A percentile compares a stretch with the other conserved stretches of the same genome.
phyloP scores from a whole-genome alignment of 2,888 invertebrate species.

The Rhagonycha lutea region DNA sequence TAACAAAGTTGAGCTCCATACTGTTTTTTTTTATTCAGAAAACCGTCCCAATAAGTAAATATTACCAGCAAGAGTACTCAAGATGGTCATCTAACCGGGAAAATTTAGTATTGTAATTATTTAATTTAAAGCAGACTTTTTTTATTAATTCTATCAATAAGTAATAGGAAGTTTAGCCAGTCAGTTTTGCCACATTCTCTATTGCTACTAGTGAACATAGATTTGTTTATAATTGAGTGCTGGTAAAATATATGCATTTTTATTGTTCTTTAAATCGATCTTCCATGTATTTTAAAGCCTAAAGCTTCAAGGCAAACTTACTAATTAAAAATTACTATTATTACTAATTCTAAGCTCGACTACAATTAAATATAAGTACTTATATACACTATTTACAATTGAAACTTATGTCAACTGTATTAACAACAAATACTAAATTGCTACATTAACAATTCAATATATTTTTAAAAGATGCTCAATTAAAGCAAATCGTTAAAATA shows the following conservation, averaged over 20 bases:
- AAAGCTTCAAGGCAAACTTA: constrained; percentile 21
- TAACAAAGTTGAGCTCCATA: background rate
- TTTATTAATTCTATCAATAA: background rate
- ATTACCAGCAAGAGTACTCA: background rate
- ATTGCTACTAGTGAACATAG: background rate
- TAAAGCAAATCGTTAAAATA: background rate
- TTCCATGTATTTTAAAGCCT: constrained; percentile 16
- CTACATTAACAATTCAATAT: constrained; percentile 24
- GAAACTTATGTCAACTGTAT: constrained; percentile 42
- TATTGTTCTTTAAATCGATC: constrained; percentile 18
- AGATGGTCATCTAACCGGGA: background rate
- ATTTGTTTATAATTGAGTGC: background rate
- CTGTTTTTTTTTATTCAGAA: background rate
- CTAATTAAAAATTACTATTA: constrained; percentile 19
- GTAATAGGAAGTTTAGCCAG: background rate
- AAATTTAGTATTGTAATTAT: background rate
- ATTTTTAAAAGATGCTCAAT: constrained; percentile 26
- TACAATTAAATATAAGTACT: constrained; percentile 31
- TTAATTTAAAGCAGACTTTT: background rate
- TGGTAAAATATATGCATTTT: background rate
- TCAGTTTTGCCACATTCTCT: background rate
- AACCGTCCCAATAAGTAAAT: background rate
- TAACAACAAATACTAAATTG: constrained; percentile 42
- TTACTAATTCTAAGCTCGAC: constrained; percentile 19
- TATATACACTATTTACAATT: constrained; percentile 44